A percentile compares a stretch with the other conserved stretches of the same genome.
These are phyloP conservation scores for Hoplias malabaricus DNA, from an alignment of 2,113 vertebrate genomes.

Conservation along the genomic window DNA sequence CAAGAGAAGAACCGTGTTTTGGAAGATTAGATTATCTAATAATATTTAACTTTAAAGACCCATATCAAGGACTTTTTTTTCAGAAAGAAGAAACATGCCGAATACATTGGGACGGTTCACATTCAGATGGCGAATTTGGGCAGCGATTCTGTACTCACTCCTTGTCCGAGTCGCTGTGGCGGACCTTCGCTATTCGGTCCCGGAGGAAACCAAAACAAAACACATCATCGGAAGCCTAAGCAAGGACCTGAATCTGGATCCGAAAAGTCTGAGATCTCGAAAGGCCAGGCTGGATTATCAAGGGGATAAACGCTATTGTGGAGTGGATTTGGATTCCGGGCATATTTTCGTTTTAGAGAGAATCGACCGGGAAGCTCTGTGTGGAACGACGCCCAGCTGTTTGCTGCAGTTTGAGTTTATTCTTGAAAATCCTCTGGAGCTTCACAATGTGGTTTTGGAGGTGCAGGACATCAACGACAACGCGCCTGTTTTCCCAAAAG, in stretches of 20 bases:
- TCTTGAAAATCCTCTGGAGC: conserved; percentile 58
- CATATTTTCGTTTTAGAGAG: conserved; percentile 56
- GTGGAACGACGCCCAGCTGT: conserved; percentile 35
- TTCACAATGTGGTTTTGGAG: conserved; percentile 50
- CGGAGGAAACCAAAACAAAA: conserved; percentile 66
- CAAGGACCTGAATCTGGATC: conserved; percentile 48
- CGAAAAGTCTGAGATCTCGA: conserved; percentile 38
- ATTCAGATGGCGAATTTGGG: conserved; percentile 4
- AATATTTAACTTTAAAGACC: background rate
- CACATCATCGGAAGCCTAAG: conserved; percentile 62
- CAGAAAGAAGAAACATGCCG: background rate
- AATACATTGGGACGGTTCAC: background rate
- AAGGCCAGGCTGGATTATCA: conserved; percentile 62
- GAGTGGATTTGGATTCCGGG: conserved; percentile 58
- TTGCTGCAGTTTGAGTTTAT: conserved; percentile 53
- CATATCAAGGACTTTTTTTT: background rate
- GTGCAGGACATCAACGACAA: conserved; percentile 59
- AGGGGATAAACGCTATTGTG: conserved; percentile 59
- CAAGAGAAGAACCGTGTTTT: background rate
- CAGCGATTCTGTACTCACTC: background rate
- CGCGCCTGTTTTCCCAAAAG: conserved; percentile 40
- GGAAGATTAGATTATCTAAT: background rate
- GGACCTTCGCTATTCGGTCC: conserved; percentile 61
- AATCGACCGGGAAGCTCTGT: conserved; percentile 54
- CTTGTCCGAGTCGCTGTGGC: background rate